Base-by-base conservation (phyloP, 2,888 invertebrate species). In the Ophioninae sp. region DNA sequence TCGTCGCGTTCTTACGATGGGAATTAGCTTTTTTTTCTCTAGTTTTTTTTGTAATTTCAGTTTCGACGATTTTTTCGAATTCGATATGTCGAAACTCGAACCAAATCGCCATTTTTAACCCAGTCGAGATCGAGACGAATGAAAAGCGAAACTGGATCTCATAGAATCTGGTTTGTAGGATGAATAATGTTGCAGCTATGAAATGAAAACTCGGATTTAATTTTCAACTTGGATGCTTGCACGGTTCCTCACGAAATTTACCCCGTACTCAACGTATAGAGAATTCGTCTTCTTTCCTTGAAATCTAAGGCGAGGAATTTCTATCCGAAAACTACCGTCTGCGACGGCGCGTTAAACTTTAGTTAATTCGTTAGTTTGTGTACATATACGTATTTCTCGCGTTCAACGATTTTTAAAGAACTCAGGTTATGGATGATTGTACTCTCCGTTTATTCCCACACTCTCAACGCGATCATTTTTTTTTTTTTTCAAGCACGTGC, bases 291-390 rank as follows among this genome's bases (percentile, higher is more conserved):
- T 17, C n/a, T 21, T 67, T 8, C 2, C 20, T 67, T 67, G n/a
- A 5, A 10, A 50, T 50, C 56, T 17, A 7, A 50, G 13, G 67
- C 65, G 8, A 37, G 30, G 44, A 77, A 64, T 77, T 80, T 69
- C 73, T 80, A 83, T 59, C 57, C 73, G 17, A 68, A 80, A 64
- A 76, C 37, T 68, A n/a, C 57, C 10, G 23, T 41, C 7, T 30
- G 30, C 41, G 56, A 59, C 59, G 68, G 30, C 39, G 73, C 50
- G 21, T 74, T 37, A 13, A 57, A 23, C n/a, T 75, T 80, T 70
- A 41, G 62, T 69, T 13, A 39, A 70, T 75, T 70, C 64, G 8
- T 65, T 65, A 21, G 64, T 56, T 62, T 62, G 17, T 74, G 39
- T 73, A 67, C 44, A 39, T 30, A 56, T 50, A 50, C 59, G 41